Percentiles rank a stretch among this genome's conserved stretches.
Conservation (phyloP, 2,888 invertebrate genomes). For the Nephrotoma guestfalica region DNA sequence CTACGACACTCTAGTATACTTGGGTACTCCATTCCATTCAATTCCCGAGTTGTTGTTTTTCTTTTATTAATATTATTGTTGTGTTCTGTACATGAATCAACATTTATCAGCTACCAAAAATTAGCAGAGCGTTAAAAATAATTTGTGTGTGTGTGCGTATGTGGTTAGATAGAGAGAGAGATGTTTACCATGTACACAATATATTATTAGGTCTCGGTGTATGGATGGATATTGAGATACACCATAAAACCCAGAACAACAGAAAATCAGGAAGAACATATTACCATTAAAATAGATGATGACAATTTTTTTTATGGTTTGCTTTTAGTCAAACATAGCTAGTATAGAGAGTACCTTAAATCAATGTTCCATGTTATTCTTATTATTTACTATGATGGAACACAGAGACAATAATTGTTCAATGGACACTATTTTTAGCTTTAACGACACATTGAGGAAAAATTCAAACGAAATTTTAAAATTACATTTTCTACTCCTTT, state of each 20-base stretch:
- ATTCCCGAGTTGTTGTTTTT: background rate
- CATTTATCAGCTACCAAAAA: constrained; percentile 1
- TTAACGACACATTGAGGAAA: too few relatives aligned
- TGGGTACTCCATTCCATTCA: background rate
- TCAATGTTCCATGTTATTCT: background rate
- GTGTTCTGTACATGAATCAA: background rate
- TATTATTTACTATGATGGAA: too few relatives aligned
- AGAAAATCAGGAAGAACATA: background rate
- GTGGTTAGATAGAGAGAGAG: background rate
- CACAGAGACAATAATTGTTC: too few relatives aligned
- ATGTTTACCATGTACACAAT: background rate
- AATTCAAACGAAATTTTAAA: too few relatives aligned
- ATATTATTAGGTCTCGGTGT: background rate
- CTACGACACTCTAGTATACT: background rate
- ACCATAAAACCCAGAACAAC: background rate
- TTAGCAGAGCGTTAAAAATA: constrained; percentile 1
- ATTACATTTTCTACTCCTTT: too few relatives aligned
- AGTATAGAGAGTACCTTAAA: background rate
- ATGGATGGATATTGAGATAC: background rate
- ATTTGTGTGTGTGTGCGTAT: background rate
- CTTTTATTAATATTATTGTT: background rate
- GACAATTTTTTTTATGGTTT: background rate
- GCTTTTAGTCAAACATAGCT: background rate
- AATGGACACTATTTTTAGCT: too few relatives aligned
- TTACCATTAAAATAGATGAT: background rate